phyloP scores from a whole-genome alignment of 2,113 vertebrate genomes.

The Heterocephalus glaber region DNA sequence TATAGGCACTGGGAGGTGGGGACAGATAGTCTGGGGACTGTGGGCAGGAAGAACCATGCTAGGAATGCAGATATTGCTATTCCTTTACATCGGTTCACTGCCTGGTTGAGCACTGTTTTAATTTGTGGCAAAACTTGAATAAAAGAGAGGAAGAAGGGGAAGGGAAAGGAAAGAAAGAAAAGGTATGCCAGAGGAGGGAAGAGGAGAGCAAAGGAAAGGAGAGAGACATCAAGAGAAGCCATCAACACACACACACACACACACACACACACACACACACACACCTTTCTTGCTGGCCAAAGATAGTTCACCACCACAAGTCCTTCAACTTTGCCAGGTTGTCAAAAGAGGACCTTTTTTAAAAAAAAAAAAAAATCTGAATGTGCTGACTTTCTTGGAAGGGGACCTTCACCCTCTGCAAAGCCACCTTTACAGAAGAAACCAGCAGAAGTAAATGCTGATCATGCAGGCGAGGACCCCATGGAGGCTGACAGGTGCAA shows the following conservation, averaged over 20 bases:
- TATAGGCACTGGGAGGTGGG: accelerated
- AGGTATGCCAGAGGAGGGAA: neutral
- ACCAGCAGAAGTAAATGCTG: neutral
- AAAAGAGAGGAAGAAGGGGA: neutral
- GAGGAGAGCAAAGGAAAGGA: no score
- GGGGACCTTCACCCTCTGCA: neutral
- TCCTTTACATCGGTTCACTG: accelerated
- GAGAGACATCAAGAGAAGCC: neutral
- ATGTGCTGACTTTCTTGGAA: constrained; percentile 41
- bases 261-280: neutral
- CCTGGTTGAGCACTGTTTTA: neutral
- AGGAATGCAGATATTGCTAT: neutral
- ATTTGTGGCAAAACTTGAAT: neutral
- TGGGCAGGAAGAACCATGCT: neutral
- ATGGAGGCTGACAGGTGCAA: neutral
- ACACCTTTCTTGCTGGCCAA: neutral
- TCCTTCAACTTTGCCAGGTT: neutral
- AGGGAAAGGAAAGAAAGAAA: neutral
- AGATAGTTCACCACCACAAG: neutral
- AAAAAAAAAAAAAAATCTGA: neutral
- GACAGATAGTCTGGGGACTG: accelerated
- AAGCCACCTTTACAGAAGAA: constrained; percentile 21
- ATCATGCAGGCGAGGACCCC: neutral
- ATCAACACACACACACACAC: neutral
- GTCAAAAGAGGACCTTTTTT: neutral